Evolutionary conservation across 2,113 vertebrate genomes (phyloP).

Genomic region (Hystrix brachyura): DNA sequence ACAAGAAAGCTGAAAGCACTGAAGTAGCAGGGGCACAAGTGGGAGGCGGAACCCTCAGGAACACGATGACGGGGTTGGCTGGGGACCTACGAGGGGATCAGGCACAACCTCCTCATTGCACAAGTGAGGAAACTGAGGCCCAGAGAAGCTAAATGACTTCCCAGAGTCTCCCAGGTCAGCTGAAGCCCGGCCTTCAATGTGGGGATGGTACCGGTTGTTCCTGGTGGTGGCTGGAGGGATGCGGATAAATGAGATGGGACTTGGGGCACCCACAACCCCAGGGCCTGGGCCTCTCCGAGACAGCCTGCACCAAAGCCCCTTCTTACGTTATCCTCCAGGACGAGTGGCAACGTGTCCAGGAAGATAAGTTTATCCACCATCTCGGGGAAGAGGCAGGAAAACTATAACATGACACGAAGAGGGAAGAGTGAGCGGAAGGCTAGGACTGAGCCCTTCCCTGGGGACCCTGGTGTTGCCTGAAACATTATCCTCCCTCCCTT

Average conservation of each 20-base stretch:
- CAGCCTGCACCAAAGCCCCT: background rate
- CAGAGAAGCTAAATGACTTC: background rate
- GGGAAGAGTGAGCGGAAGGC: background rate
- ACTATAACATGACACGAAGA: constrained; percentile 83
- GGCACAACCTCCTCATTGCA: background rate
- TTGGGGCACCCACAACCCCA: background rate
- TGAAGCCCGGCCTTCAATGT: background rate
- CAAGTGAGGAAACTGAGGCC: background rate
- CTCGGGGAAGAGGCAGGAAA: constrained; percentile 93
- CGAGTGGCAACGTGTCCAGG: constrained; percentile 91
- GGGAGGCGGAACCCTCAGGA: background rate
- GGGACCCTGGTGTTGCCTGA: background rate
- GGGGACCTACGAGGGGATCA: background rate
- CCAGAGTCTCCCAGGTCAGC: background rate
- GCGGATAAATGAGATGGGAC: background rate
- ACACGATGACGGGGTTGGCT: background rate
- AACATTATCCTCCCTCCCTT: too few species aligned
- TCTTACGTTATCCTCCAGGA: constrained; percentile 85
- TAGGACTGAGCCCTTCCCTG: background rate
- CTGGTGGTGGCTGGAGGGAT: rapidly evolving
- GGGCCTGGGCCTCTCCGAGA: background rate
- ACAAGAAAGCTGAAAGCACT: background rate
- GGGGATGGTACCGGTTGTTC: background rate
- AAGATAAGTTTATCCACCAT: constrained; percentile 94
- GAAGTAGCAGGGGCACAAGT: rapidly evolving